Conservation (phyloP, 2,797 vertebrate genomes). For the Silurus lanzhouensis region DNA sequence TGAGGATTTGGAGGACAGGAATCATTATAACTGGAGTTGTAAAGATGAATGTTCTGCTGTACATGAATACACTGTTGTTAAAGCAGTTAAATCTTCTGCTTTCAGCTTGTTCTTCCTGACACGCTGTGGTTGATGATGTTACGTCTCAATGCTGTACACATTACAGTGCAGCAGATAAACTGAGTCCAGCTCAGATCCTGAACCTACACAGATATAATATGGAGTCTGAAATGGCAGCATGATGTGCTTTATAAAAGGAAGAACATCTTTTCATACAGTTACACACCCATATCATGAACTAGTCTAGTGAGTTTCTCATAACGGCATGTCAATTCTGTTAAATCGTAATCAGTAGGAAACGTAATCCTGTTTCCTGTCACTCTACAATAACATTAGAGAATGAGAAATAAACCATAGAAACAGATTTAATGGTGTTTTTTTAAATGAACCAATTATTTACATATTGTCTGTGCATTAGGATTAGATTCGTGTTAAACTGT, state of each 20-base stretch:
- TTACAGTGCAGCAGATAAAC: background rate
- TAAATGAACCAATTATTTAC: background rate
- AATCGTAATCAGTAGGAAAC: background rate
- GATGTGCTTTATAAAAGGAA: background rate
- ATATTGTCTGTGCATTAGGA: background rate
- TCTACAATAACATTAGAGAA: background rate
- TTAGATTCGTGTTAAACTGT: background rate
- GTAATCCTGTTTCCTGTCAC: background rate
- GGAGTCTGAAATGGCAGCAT: constrained; percentile 1
- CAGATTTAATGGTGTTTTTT: background rate
- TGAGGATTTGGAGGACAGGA: background rate
- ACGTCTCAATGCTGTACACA: background rate
- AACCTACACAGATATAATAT: background rate
- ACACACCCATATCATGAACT: background rate
- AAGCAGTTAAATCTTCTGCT: background rate
- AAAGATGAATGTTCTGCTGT: background rate
- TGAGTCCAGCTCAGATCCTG: background rate
- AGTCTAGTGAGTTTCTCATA: background rate
- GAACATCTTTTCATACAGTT: background rate
- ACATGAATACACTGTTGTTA: background rate
- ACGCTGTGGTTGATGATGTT: background rate
- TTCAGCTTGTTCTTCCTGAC: constrained; percentile 1
- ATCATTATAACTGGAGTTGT: background rate
- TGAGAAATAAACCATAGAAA: background rate
- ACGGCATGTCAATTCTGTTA: background rate